These are phyloP conservation scores for Sitta carolinensis DNA, from an alignment of 2,797 vertebrate genomes.

Conservation along the genomic window DNA sequence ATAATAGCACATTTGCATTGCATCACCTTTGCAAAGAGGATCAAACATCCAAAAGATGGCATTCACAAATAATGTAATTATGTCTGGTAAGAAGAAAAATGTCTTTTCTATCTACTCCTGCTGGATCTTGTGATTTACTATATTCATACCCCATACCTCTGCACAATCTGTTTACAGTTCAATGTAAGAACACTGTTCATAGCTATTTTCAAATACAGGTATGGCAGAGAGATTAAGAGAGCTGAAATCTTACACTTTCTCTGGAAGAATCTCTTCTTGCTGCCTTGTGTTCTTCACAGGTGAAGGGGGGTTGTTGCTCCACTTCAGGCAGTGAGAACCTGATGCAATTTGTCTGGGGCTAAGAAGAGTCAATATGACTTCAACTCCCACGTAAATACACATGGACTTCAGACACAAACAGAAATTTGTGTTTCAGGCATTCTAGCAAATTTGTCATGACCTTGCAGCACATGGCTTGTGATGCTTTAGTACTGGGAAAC, in stretches of 20 bases:
- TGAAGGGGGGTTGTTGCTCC: neutral
- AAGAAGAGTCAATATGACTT: neutral
- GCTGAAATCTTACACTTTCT: neutral
- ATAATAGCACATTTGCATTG: neutral
- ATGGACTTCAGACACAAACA: constrained; percentile 9
- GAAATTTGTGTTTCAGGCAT: neutral
- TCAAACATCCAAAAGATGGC: neutral
- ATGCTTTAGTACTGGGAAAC: neutral
- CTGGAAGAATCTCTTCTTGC: neutral
- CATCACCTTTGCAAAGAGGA: neutral
- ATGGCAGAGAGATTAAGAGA: neutral
- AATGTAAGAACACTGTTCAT: neutral
- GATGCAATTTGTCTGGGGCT: neutral
- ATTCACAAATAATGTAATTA: neutral
- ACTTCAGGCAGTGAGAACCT: neutral
- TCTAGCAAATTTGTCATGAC: neutral
- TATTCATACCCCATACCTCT: neutral
- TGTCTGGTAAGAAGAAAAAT: neutral
- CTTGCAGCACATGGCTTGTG: neutral
- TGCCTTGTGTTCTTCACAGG: neutral
- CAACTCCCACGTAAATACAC: neutral
- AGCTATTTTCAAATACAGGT: neutral
- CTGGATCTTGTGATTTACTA: neutral
- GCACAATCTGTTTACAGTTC: neutral
- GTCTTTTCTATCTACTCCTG: neutral